Percentiles rank a stretch among this genome's conserved stretches.
These are phyloP conservation scores for Melanostoma scalare DNA, from an alignment of 2,888 invertebrate genomes.

Conservation along the genomic window DNA sequence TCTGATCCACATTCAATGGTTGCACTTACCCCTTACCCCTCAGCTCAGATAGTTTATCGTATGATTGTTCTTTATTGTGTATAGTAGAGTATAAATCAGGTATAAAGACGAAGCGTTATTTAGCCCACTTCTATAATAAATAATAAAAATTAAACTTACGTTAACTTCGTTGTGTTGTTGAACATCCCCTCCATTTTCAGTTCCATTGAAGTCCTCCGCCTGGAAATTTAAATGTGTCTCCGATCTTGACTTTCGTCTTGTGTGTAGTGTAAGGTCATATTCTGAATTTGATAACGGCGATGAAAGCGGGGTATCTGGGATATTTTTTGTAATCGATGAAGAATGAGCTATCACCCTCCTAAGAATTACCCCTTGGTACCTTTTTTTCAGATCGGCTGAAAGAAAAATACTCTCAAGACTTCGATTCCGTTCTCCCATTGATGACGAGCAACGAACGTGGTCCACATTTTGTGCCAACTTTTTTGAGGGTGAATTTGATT, in stretches of 20 bases:
- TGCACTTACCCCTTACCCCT: no score
- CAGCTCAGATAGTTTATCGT: no score
- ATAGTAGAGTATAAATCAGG: no score
- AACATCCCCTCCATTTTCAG: slow-evolving; percentile 1
- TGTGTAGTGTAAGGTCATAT: slow-evolving; percentile 38
- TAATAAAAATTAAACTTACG: slow-evolving; percentile 37
- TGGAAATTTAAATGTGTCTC: slow-evolving; percentile 53
- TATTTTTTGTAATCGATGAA: slow-evolving; percentile 34
- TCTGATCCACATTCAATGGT: no score
- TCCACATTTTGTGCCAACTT: slow-evolving; percentile 29
- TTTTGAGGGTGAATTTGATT: slow-evolving; percentile 33
- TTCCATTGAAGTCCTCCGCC: slow-evolving; percentile 36
- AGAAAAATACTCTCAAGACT: slow-evolving; percentile 50
- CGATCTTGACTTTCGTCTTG: slow-evolving; percentile 49
- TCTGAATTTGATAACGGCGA: slow-evolving; percentile 54
- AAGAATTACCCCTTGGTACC: slow-evolving; percentile 34
- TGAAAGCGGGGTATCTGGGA: slow-evolving; percentile 47
- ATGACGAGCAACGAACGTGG: slow-evolving; percentile 8
- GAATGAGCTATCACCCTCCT: slow-evolving; percentile 33
- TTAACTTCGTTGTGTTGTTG: slow-evolving; percentile 37
- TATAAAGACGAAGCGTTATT: background rate
- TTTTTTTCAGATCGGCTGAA: slow-evolving; percentile 22
- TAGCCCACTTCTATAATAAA: slow-evolving; percentile 18
- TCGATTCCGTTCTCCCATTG: slow-evolving; percentile 48
- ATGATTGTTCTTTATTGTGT: no score